phyloP scores from a whole-genome alignment of 2,797 vertebrate species.

The Parauchenoglanis punctatus region DNA sequence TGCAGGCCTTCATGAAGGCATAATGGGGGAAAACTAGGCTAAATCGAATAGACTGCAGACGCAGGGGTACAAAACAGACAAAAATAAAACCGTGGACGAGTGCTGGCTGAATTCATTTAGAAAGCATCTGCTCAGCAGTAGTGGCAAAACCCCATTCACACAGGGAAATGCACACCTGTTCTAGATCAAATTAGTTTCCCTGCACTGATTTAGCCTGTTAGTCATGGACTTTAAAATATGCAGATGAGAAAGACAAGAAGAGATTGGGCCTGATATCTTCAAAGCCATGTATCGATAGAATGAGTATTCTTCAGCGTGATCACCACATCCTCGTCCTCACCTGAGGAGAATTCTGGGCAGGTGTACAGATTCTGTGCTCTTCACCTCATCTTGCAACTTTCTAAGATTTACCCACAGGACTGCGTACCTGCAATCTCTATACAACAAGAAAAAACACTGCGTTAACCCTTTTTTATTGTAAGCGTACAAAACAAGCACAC shows the following conservation, averaged over 20 bases:
- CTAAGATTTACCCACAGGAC: neutral
- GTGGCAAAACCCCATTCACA: conserved; percentile 3
- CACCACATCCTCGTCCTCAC: too few species aligned
- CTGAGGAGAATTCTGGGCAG: neutral
- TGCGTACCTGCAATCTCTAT: neutral
- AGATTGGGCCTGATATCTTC: neutral
- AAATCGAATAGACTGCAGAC: conserved; percentile 19
- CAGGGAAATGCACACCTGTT: neutral
- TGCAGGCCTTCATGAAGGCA: conserved; percentile 28
- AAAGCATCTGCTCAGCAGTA: neutral
- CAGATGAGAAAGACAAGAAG: neutral
- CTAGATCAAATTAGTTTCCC: conserved; percentile 7
- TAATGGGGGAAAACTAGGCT: conserved; percentile 32
- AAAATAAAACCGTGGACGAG: conserved; percentile 27
- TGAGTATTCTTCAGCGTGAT: neutral
- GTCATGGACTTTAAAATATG: neutral
- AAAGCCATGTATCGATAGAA: neutral
- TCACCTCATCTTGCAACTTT: neutral
- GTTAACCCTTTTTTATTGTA: conserved; percentile 52
- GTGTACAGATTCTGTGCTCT: neutral
- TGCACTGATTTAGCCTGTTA: conserved; percentile 6
- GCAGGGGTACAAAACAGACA: conserved; percentile 5
- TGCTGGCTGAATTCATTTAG: conserved; percentile 8
- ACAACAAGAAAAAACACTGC: conserved; percentile 10
- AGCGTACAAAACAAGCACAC: conserved; percentile 51